These are phyloP conservation scores for Mionectes olivaceus DNA, from an alignment of 2,797 vertebrate species.

Conservation along the genomic window DNA sequence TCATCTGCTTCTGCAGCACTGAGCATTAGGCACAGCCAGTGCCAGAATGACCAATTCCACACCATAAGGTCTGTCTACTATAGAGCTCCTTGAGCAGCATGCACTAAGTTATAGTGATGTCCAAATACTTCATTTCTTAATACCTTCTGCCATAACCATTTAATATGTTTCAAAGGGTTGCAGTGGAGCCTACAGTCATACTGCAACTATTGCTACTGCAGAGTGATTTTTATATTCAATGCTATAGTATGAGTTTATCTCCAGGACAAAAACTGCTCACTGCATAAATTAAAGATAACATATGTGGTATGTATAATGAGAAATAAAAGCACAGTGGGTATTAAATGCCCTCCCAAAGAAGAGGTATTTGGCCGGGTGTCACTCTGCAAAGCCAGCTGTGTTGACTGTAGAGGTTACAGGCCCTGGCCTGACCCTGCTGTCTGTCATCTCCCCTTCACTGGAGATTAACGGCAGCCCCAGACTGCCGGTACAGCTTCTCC, in stretches of 20 bases:
- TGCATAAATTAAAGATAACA: not conserved
- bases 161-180: not conserved
- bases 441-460: not conserved
- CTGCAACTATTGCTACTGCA: not conserved
- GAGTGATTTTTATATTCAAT: not conserved
- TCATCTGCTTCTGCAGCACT: not conserved
- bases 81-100: not conserved
- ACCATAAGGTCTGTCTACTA: accelerated
- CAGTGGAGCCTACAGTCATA: not conserved
- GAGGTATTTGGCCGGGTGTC: accelerated
- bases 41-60: accelerated
- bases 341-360: not conserved
- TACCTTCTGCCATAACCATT: not conserved
- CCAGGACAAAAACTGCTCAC: not conserved
- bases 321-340: not conserved
- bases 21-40: not conserved
- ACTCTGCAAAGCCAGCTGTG: not conserved
- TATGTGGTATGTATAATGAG: not conserved
- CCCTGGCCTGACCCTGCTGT: not conserved
- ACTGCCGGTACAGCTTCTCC: not conserved
- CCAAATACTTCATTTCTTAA: not conserved
- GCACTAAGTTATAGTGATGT: not conserved
- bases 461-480: not conserved
- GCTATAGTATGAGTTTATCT: not conserved
- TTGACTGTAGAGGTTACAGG: not conserved